Evolutionary conservation across 2,888 invertebrate species (phyloP).

Genomic region (Tetheella fluctuosa): DNA sequence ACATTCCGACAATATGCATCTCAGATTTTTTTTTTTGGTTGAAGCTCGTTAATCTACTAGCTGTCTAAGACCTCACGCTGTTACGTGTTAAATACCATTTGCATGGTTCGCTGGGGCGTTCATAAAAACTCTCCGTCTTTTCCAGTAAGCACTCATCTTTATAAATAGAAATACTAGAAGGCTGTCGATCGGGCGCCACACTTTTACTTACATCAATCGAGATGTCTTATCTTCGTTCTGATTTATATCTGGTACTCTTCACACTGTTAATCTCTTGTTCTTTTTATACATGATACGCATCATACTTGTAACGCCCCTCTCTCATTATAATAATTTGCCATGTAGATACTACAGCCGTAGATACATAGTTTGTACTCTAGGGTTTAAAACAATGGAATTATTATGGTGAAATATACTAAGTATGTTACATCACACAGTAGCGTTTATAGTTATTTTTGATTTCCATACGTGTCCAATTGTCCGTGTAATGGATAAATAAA

Average conservation of each 20-base stretch:
- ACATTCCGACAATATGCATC: constrained; percentile 40
- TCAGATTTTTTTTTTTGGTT: constrained; percentile 57
- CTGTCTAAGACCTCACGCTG: constrained; percentile 62
- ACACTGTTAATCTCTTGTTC: constrained; percentile 44
- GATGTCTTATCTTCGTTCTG: constrained; percentile 59
- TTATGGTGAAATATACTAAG: not conserved
- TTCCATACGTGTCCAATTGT: not conserved
- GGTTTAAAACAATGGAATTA: too few relatives aligned
- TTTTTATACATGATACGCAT: constrained; percentile 46
- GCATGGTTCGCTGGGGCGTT: constrained; percentile 60
- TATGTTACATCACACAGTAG: not conserved
- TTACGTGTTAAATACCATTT: constrained; percentile 65
- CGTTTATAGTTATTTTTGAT: not conserved
- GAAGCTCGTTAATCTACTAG: constrained; percentile 60
- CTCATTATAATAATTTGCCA: not conserved
- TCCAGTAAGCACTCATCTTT: constrained; percentile 65
- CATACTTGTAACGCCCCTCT: constrained; percentile 9
- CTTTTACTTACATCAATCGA: constrained; percentile 71
- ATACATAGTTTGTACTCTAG: not conserved
- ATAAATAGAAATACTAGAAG: constrained; percentile 62
- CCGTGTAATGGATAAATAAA: not conserved
- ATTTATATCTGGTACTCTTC: constrained; percentile 65
- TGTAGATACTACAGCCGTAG: too few relatives aligned
- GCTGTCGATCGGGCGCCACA: constrained; percentile 71
- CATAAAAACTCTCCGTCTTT: constrained; percentile 49